Evolutionary conservation across 2,888 invertebrate genomes (phyloP).

Genomic region (Apotomis turbidana): DNA sequence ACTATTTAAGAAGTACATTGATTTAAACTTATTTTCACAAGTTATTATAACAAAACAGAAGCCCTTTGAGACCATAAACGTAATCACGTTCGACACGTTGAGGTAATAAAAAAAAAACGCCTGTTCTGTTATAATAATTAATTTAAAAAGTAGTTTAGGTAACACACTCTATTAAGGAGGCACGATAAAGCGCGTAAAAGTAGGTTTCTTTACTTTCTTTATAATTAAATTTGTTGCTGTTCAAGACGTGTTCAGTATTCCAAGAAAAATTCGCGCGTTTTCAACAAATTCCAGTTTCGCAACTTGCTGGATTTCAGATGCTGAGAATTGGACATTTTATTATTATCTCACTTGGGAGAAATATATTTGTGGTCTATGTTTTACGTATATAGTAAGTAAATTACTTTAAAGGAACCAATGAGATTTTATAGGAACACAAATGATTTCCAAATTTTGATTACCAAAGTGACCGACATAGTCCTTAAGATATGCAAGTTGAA

Average conservation of each 20-base stretch:
- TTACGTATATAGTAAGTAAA: not conserved
- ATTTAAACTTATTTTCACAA: no score
- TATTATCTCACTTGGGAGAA: not conserved
- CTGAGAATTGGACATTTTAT: not conserved
- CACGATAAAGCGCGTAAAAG: not conserved
- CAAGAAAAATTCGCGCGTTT: conserved; percentile 4
- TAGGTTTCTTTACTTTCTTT: not conserved
- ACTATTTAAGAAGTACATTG: no score
- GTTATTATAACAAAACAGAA: no score
- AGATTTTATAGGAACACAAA: no score
- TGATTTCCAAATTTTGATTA: no score
- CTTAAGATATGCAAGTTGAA: no score
- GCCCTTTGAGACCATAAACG: no score
- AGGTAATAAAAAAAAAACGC: no score
- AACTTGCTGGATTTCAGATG: not conserved
- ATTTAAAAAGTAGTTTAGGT: not conserved
- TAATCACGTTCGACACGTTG: no score
- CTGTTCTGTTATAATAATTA: no score
- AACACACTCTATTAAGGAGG: not conserved
- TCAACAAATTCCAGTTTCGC: not conserved
- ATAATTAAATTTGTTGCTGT: conserved; percentile 22
- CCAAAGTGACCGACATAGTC: no score
- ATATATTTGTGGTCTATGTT: not conserved
- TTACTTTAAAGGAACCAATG: not conserved
- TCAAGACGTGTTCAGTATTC: conserved; percentile 5